phyloP scores from a whole-genome alignment of 2,113 vertebrate species.

The Diglossa brunneiventris region DNA sequence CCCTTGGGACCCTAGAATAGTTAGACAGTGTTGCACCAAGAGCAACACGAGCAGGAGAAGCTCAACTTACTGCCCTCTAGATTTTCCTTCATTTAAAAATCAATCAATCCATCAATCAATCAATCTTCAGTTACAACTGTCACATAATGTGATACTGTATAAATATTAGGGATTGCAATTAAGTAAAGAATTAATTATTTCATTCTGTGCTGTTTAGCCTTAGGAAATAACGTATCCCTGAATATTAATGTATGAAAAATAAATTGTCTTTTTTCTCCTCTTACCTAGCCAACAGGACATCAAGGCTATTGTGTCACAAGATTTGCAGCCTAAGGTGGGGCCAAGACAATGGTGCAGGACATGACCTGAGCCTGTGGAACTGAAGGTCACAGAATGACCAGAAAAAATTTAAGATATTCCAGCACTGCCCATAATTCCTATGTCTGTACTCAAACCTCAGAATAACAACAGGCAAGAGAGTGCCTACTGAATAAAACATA shows the following conservation, averaged over 20 bases:
- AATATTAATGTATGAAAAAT: not conserved
- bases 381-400: not conserved
- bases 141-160: not conserved
- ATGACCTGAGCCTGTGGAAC: not conserved
- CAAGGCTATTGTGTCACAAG: not conserved
- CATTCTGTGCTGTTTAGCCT: not conserved
- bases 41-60: not conserved
- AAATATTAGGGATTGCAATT: not conserved
- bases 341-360: not conserved
- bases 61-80: not conserved
- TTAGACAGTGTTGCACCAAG: not conserved
- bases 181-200: not conserved
- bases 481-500: constrained; percentile 13
- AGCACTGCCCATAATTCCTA: not conserved
- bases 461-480: not conserved
- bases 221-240: not conserved
- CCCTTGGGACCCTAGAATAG: not conserved
- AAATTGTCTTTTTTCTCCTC: not conserved
- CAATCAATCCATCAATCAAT: not conserved
- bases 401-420: not conserved
- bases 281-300: not conserved
- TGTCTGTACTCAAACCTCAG: not conserved
- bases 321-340: not conserved
- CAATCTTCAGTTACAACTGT: not conserved
- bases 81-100: not conserved